Evolutionary conservation across 2,888 invertebrate species (phyloP), one percentile per base, ranked within the genome.

Genomic region (Drepana falcataria): DNA sequence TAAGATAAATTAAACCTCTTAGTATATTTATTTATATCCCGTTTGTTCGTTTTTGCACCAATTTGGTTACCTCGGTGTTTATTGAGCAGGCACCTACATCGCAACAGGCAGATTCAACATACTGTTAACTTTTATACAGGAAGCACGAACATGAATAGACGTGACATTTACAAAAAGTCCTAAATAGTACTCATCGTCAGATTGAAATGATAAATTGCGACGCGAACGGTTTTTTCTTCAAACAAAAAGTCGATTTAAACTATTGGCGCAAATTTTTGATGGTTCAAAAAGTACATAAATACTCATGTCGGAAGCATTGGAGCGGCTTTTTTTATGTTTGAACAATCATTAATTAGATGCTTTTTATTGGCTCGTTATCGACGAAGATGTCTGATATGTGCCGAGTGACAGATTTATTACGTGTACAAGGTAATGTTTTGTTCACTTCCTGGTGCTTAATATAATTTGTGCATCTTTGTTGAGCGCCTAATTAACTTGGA

Each of bases 311-410:
- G 86, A 86, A 86, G 78, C 69, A 73, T 75, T 62, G 65, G 63
- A 60, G 71, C 73, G 75, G 73, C 73, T 81, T 84, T 85, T 80
- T 80, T 82, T 66, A 68, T 67, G 71, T 81, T 82, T 83, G 77
- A 81, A 85, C 77, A 84, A 85, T 85, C 81, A 85, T 85, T 83
- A 86, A 85, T 87, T 87, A 87, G 83, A 84, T 77, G 81, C 73
- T 80, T 76, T 78, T 83, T 84, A 85, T 85, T 83, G 80, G 81
- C 73, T 82, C 73, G 77, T 82, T 83, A 80, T 79, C 78, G 79
- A 76, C 74, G 77, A 69, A 77, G 76, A 82, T 83, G 77, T 79
- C 79, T 77, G 81, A 82, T 81, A 81, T 75, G 74, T 79, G 77
- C 75, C 73, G 73, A 81, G 80, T 81, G 87, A 86, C 84, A 85